Conservation (phyloP, 2,113 vertebrate species). For the Silurus meridionalis region DNA sequence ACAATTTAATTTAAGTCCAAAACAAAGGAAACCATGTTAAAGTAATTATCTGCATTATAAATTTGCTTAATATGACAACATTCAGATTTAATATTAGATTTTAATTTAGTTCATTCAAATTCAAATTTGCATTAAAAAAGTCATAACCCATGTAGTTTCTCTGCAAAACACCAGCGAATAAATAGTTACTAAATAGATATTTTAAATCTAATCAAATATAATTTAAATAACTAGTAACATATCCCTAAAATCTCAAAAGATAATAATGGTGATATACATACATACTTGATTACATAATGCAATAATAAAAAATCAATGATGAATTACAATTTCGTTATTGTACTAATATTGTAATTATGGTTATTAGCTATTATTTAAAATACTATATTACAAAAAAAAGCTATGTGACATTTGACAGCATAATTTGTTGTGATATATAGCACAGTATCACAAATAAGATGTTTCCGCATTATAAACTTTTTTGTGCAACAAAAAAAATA, state of each 20-base stretch:
- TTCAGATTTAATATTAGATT: not conserved
- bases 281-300: not conserved
- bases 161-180: not conserved
- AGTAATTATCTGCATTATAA: not conserved
- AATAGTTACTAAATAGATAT: not conserved
- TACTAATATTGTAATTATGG: not conserved
- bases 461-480: not conserved
- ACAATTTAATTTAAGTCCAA: not conserved
- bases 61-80: not conserved
- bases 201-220: not conserved
- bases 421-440: not conserved
- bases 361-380: not conserved
- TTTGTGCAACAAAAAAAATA: not conserved
- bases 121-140: not conserved
- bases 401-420: not conserved
- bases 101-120: not conserved
- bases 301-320: not conserved
- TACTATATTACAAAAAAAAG: not conserved
- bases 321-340: not conserved
- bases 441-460: not conserved
- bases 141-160: not conserved
- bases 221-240: not conserved
- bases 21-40: not conserved
- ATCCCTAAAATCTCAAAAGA: not conserved
- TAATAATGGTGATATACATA: not conserved